Evolutionary conservation across 2,888 invertebrate species (phyloP), one percentile per base, ranked within the genome.

Genomic region (Thymelicus acteon): DNA sequence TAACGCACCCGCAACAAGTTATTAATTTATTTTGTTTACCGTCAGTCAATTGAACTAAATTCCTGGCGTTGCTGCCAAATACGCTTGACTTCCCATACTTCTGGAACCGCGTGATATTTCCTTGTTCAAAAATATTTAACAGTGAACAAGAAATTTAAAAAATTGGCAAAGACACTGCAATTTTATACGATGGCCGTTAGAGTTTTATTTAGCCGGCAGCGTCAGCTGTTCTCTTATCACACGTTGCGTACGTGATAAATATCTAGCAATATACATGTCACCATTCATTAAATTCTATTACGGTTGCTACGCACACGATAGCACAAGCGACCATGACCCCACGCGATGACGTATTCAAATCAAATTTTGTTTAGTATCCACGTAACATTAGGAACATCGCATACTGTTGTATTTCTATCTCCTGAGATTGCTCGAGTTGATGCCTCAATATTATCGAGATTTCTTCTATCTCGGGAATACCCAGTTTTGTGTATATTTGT

Each of bases 81-180:
- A 54, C 54, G 3, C 54, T 57, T 19, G 13, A 37, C 31, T 57
- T 57, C 57, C 37, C 13, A 31, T 57, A 57, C 57, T 13, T 57
- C 37, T 57, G 7, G 57, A 57, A 57, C 12, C 13, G 31, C 31
- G 57, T 13, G 13, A 37, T 57, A 57, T 54, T 54, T 54, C 54
- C 24, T 54, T 44, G 44, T 67, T 54, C 24, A 54, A 67, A 67
- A 31, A 24, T 54, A 54, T 58, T 58, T 58, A 58, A 58, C 2
- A n/a, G n/a, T 39, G 40, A 15, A 74, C 72, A 73, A 66, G 73
- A 65, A 71, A 75, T 72, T 67, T 60, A 72, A 73, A 75, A 73
- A 72, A 73, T 77, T 77, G 75, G 75, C 77, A 74, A 67, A 66
- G 65, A 71, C 31, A 72, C 73, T 67, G 73, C 64, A 76, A 77